Base-by-base conservation (phyloP, 2,113 vertebrate species). In the Pongo abelii region DNA sequence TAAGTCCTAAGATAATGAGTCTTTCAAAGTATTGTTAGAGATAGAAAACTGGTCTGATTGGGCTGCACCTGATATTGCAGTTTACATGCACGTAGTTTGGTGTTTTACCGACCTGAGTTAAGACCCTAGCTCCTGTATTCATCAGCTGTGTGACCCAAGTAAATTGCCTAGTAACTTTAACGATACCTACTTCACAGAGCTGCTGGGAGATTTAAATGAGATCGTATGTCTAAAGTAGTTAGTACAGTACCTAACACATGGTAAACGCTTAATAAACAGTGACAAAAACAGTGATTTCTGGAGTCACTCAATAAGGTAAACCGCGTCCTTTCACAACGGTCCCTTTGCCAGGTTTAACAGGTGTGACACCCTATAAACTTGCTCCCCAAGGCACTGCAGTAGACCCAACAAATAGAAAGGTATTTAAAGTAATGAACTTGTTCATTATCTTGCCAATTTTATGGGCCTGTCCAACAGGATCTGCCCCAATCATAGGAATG, bases 401-500 rank as follows among this genome's bases (percentile, higher is more conserved):
- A 93, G 84, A 92, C 30, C 64, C 85, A 85, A 67, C 70, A 95
- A 87, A 67, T 27, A 78, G 79, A 96, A 90, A 89, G 81, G n/a
- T 67, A 87, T 92, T 97, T 77, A 90, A 89, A 74, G 64, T 92
- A 77, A 93, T 93, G 80, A 96, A 67, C 30, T 83, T 92, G 61
- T 84, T 95, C 84, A 69, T 85, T 90, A 52, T 95, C 87, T 95
- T 91, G 35, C 89, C 95, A 95, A 18, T 94, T 97, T 97, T 96
- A 96, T 46, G 40, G 17, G 70, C 50, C 52, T 43, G 0, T 96
- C 67, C 57, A 52, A 80, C 32, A 70, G 67, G 46, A 84, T 57
- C 38, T 95, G 18, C 5, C 32, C 23, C 89, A 55, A 67, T 80
- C 16, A 35, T 48, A 48, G 50, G 74, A 85, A 59, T 55, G 40